Percentiles rank a stretch among this genome's conserved stretches.
phyloP scores from a whole-genome alignment of 53 echinoderm and acorn worm species.

The Patiria pectinifera region DNA sequence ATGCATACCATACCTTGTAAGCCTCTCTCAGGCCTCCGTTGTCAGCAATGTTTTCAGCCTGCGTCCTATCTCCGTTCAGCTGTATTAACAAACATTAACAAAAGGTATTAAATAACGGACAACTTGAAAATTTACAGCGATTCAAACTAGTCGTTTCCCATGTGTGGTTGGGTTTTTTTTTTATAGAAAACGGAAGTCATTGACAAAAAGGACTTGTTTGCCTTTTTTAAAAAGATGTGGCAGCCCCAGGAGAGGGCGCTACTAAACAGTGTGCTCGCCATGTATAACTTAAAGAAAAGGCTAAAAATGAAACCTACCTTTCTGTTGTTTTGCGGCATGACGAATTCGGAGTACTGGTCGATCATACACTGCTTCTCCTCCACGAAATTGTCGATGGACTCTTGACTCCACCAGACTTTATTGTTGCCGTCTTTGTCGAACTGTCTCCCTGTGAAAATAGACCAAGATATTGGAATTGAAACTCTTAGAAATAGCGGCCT shows the following conservation, averaged over 20 bases:
- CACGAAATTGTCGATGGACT: conserved; percentile 79
- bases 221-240: no score
- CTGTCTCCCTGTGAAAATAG: conserved; percentile 68
- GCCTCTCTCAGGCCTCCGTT: conserved; percentile 68
- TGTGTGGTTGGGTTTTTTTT: no score
- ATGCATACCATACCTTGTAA: neutral
- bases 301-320: conserved; percentile 61
- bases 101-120: neutral
- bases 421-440: conserved; percentile 93
- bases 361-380: conserved; percentile 84
- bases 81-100: conserved; percentile 9
- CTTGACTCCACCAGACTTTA: conserved; percentile 85
- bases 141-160: no score
- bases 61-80: conserved; percentile 80
- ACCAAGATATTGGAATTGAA: neutral
- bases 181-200: no score
- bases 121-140: neutral
- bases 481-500: neutral
- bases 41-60: conserved; percentile 94
- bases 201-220: no score
- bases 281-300: no score
- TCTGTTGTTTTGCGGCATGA: conserved; percentile 88
- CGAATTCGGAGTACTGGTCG: conserved; percentile 82
- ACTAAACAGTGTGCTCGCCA: no score
- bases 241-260: no score